Evolutionary conservation across 2,888 invertebrate genomes (phyloP), one percentile per base, ranked within the genome.

Genomic region (Parelbella ahira): DNA sequence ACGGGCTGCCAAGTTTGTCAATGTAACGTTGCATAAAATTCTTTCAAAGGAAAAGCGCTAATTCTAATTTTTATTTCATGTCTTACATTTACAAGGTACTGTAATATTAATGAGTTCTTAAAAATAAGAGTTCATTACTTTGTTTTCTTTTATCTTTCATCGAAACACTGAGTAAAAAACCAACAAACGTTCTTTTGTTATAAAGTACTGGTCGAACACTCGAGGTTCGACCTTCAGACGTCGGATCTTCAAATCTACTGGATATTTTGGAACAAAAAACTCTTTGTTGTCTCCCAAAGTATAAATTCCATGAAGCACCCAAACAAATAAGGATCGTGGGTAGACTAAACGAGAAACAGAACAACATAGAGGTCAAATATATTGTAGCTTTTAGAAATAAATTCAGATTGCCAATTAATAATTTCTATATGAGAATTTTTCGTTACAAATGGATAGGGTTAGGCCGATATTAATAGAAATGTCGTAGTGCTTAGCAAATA

Each of bases 211-310:
- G 15, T 15, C 29, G 10, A 37, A 13, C 12, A 6, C 19, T 27
- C 11, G 21, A 7, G 12, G 11, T 9, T 27, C 18, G 24, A 37
- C 37, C 28, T 37, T 37, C 29, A 37, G 15, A 15, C 4, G 29
- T 29, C 37, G 15, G 37, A 28, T 37, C 37, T 37, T 23, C 37
- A 37, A 28, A 36, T 36, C 9, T 25, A 24, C 36, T 29, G 37
- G 13, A 21, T 23, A 29, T 29, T 37, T 13, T 9, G 4, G 13
- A 29, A 6, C 9, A 37, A 37, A 37, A 36, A 29, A 29, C 9
- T 29, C 37, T 29, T 37, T 37, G 37, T 37, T 29, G 37, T 37
- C 37, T 37, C 28, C 28, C 28, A 27, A 25, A 37, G 10, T 27
- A 15, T 6, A 7, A 19, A 27, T 37, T 27, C 19, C 19, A 27